phyloP scores from a whole-genome alignment of 1,140 invertebrate species.

The Saccostrea glomerata region DNA sequence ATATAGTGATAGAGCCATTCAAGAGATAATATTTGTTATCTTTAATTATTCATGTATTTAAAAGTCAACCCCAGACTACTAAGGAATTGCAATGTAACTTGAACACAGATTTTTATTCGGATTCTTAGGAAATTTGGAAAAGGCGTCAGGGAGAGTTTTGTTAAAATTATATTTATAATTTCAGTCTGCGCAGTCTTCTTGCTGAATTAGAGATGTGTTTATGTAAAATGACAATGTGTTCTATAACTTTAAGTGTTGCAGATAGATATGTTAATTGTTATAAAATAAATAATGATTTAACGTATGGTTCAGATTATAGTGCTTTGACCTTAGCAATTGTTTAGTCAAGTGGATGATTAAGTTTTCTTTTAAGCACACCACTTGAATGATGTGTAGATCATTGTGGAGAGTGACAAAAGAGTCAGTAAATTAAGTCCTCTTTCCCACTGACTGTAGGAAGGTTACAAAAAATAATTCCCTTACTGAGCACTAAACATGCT shows the following conservation, averaged over 20 bases:
- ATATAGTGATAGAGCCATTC: constrained; percentile 33
- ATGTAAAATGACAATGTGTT: background rate
- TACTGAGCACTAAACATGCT: no score
- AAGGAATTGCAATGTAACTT: background rate
- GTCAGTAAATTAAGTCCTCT: background rate
- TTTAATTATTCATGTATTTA: constrained; percentile 1
- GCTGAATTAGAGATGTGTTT: background rate
- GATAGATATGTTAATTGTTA: no score
- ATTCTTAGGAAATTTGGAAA: background rate
- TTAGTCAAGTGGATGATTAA: constrained; percentile 25
- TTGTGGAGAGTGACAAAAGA: background rate
- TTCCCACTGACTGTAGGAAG: background rate
- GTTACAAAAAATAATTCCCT: no score
- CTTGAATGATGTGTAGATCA: background rate
- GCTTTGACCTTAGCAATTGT: constrained; percentile 9
- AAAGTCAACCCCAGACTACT: constrained; percentile 5
- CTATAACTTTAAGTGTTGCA: no score
- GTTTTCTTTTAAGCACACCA: background rate
- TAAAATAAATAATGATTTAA: background rate
- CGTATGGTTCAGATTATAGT: background rate
- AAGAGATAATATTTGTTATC: constrained; percentile 29
- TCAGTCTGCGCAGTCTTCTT: background rate
- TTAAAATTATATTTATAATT: background rate
- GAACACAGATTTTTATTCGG: background rate
- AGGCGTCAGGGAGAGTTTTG: background rate